These are phyloP conservation scores for Scomberomorus guttatus DNA, from an alignment of 2,797 vertebrate species.

Conservation along the genomic window DNA sequence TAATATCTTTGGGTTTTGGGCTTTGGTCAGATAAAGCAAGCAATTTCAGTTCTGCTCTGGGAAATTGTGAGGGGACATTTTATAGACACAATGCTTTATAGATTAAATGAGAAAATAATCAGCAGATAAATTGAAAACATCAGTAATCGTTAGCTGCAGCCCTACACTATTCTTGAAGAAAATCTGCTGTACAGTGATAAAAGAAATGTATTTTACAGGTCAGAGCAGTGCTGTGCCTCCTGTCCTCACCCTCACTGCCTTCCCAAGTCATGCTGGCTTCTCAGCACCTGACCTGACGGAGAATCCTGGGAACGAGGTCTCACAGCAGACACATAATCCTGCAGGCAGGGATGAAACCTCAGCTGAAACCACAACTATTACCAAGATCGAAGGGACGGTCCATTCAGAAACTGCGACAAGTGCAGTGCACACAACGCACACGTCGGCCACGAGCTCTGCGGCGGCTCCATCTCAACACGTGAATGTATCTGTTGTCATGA, in stretches of 20 bases:
- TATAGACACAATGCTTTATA: not conserved
- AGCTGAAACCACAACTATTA: constrained; percentile 7
- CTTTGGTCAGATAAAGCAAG: not conserved
- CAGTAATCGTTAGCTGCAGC: not conserved
- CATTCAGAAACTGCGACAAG: constrained; percentile 32
- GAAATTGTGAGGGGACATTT: not conserved
- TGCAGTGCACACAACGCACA: not conserved
- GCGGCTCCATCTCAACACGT: constrained; percentile 18
- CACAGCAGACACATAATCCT: constrained; percentile 32
- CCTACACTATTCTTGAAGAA: not conserved
- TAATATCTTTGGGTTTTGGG: not conserved
- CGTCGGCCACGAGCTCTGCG: constrained; percentile 3
- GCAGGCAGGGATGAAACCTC: constrained; percentile 28
- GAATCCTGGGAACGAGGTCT: constrained; percentile 32
- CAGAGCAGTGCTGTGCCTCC: constrained; percentile 52
- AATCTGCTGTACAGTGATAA: not conserved
- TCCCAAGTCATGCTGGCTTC: constrained; percentile 31
- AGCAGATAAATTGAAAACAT: not conserved
- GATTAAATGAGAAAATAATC: not conserved
- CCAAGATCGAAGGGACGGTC: not conserved
- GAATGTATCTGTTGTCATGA: not conserved
- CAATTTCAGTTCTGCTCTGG: not conserved
- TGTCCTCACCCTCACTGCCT: constrained; percentile 10
- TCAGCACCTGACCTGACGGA: constrained; percentile 41
- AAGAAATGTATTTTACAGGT: constrained; percentile 52